phyloP scores from a whole-genome alignment of 2,113 vertebrate species.

The Chionis minor region DNA sequence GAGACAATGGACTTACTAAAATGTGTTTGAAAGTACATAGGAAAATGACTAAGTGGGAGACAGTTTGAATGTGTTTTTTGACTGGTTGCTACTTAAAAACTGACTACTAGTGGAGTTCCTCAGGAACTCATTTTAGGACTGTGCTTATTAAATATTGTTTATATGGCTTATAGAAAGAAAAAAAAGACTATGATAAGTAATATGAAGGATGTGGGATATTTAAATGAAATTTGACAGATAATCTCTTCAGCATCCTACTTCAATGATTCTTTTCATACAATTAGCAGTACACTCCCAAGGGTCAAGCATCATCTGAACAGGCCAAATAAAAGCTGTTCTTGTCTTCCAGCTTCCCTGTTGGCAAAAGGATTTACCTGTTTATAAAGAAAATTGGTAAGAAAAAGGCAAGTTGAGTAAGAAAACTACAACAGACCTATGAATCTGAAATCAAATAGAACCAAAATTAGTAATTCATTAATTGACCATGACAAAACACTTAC shows the following conservation, averaged over 20 bases:
- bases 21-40: background rate
- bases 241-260: background rate
- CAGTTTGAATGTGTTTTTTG: background rate
- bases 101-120: background rate
- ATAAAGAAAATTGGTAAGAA: background rate
- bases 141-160: background rate
- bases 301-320: background rate
- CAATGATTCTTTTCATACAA: background rate
- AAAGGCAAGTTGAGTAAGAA: background rate
- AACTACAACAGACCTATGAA: background rate
- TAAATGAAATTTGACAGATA: background rate
- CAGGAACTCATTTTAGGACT: background rate
- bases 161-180: background rate
- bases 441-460: background rate
- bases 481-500: background rate
- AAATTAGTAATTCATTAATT: background rate
- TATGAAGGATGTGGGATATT: background rate
- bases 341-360: background rate
- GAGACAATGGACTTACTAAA: background rate
- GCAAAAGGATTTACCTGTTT: background rate
- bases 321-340: background rate
- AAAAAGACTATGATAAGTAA: background rate
- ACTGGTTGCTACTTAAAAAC: background rate
- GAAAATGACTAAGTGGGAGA: background rate
- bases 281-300: background rate